A percentile compares a stretch with the other conserved stretches of the same genome.
These are phyloP conservation scores for Chiloscyllium punctatum DNA, from an alignment of 2,797 vertebrate genomes.

Conservation along the genomic window DNA sequence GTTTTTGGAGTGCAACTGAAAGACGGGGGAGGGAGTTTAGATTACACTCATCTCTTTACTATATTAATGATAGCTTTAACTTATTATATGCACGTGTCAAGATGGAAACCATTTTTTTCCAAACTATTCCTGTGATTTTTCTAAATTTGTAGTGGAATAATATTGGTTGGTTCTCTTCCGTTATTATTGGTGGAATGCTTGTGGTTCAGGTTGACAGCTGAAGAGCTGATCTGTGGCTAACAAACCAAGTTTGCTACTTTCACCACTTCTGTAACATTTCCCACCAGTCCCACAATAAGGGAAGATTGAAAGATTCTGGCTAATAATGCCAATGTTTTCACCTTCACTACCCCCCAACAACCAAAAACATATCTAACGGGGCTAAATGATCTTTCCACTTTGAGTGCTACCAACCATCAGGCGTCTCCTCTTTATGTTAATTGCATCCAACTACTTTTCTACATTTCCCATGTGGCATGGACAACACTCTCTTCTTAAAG, in stretches of 20 bases:
- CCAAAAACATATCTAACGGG: neutral
- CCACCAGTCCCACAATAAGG: neutral
- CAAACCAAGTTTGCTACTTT: neutral
- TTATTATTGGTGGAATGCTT: neutral
- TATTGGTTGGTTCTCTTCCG: neutral
- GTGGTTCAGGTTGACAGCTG: neutral
- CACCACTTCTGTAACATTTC: neutral
- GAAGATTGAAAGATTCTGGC: neutral
- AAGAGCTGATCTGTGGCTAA: neutral
- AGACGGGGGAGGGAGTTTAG: neutral
- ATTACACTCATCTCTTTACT: slow-evolving; percentile 20
- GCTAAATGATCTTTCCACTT: no score
- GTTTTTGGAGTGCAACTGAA: slow-evolving; percentile 3
- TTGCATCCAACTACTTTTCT: neutral
- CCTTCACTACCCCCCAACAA: neutral
- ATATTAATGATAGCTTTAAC: slow-evolving; percentile 5
- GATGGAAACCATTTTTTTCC: neutral
- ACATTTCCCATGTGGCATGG: neutral
- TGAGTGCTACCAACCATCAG: neutral
- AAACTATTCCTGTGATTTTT: neutral
- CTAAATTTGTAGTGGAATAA: neutral
- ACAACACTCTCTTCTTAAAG: neutral
- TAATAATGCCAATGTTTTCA: neutral
- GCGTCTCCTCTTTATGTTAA: neutral
- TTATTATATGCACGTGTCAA: neutral